phyloP scores from a whole-genome alignment of 1,140 invertebrate species.

The Ladona fulva region DNA sequence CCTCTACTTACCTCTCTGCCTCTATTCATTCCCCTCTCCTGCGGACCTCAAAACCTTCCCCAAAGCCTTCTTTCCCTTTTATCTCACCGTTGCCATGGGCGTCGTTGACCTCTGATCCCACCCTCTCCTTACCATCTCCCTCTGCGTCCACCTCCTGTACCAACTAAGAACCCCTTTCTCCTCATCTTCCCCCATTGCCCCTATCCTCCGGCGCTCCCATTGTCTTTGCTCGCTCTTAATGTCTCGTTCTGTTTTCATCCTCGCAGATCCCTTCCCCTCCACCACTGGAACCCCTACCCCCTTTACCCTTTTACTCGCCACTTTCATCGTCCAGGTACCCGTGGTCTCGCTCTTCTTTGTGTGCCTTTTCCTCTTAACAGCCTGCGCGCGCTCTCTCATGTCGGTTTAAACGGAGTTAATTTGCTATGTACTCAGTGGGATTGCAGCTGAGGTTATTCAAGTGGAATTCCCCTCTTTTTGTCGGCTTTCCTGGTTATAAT shows the following conservation, averaged over 20 bases:
- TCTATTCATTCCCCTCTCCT: not conserved
- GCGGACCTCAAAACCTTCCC: not conserved
- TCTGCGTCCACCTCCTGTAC: not conserved
- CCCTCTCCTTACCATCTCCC: not conserved
- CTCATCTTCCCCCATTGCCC: not conserved
- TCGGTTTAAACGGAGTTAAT: too few species aligned
- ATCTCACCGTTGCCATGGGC: not conserved
- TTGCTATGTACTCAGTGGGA: too few species aligned
- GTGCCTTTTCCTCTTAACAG: not conserved
- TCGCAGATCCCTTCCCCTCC: not conserved
- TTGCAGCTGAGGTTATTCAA: too few species aligned
- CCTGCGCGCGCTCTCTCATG: too few species aligned
- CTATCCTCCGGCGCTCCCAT: not conserved
- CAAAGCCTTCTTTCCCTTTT: conserved; percentile 1
- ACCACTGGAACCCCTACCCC: not conserved
- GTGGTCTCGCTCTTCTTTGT: not conserved
- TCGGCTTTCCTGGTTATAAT: too few species aligned
- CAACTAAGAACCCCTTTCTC: too few species aligned
- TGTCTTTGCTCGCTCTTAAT: not conserved
- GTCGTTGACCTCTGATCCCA: not conserved
- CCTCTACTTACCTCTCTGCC: not conserved
- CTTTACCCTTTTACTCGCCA: not conserved
- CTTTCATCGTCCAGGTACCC: not conserved
- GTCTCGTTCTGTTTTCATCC: not conserved
- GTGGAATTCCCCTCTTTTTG: too few species aligned